phyloP scores from a whole-genome alignment of 2,797 vertebrate species.

The Sebastes wilsoni region DNA sequence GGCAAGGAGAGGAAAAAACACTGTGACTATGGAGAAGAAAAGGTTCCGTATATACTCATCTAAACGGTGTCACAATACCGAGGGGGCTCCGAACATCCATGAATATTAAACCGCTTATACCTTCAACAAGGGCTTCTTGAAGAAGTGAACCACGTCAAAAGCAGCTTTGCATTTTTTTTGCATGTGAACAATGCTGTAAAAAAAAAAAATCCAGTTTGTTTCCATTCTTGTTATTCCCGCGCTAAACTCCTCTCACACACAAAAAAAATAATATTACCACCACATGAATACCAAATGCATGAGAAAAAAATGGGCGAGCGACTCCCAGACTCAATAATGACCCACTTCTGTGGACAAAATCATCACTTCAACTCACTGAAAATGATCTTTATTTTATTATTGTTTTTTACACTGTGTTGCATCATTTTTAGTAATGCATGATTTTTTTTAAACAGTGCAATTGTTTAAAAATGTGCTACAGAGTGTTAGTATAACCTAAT shows the following conservation, averaged over 20 bases:
- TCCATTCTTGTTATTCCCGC: constrained; percentile 79
- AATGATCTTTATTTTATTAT: not conserved
- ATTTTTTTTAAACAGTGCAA: not conserved
- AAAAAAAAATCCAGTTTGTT: constrained; percentile 56
- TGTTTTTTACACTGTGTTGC: not conserved
- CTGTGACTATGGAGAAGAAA: constrained; percentile 84
- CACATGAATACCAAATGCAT: constrained; percentile 73
- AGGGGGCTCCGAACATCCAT: constrained; percentile 91
- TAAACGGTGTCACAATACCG: constrained; percentile 90
- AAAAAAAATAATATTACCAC: constrained; percentile 67
- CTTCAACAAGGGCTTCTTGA: constrained; percentile 76
- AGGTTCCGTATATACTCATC: constrained; percentile 86
- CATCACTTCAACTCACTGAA: not conserved
- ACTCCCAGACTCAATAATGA: constrained; percentile 74
- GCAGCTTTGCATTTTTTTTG: constrained; percentile 80
- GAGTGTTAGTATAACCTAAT: not conserved
- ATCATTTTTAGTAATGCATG: not conserved
- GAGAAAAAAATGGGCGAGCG: constrained; percentile 66
- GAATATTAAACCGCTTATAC: constrained; percentile 92
- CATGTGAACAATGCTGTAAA: constrained; percentile 74
- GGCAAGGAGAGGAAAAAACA: constrained; percentile 83
- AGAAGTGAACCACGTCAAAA: constrained; percentile 79
- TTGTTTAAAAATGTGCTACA: not conserved
- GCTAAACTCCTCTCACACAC: constrained; percentile 62
- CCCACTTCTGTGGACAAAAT: constrained; percentile 56